Evolutionary conservation across 2,888 invertebrate genomes (phyloP).

Genomic region (Hartigia nigra): DNA sequence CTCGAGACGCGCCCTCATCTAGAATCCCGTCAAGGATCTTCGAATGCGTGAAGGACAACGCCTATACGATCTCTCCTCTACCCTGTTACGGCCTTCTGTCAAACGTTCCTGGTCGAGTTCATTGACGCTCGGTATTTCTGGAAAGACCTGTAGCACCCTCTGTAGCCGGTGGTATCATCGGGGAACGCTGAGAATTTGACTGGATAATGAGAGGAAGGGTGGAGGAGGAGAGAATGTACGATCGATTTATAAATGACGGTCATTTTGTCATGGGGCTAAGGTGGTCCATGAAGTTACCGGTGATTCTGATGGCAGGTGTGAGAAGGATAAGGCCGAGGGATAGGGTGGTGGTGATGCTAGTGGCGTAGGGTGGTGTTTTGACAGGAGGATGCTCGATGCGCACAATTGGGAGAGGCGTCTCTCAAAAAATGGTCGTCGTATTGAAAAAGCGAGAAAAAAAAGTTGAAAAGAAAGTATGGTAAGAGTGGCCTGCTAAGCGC

Average conservation of each 20-base stretch:
- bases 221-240: neutral
- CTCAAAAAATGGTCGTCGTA: conserved; percentile 13
- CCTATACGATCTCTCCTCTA: neutral
- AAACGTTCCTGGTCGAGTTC: neutral
- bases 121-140: neutral
- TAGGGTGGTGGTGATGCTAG: neutral
- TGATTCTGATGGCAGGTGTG: neutral
- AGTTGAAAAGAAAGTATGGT: conserved; percentile 8
- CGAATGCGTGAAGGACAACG: neutral
- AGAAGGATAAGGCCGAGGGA: neutral
- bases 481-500: conserved; percentile 34
- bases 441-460: conserved; percentile 18
- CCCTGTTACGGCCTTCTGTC: neutral
- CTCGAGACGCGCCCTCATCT: neutral
- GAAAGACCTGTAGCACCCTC: neutral
- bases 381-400: neutral
- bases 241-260: conserved; percentile 2
- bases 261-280: neutral
- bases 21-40: neutral
- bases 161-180: neutral
- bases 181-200: neutral
- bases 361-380: neutral
- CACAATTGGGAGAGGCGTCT: neutral
- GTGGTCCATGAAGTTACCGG: neutral
- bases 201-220: neutral